Conservation (phyloP, 2,113 vertebrate species). For the Daphoenositta chrysoptera region DNA sequence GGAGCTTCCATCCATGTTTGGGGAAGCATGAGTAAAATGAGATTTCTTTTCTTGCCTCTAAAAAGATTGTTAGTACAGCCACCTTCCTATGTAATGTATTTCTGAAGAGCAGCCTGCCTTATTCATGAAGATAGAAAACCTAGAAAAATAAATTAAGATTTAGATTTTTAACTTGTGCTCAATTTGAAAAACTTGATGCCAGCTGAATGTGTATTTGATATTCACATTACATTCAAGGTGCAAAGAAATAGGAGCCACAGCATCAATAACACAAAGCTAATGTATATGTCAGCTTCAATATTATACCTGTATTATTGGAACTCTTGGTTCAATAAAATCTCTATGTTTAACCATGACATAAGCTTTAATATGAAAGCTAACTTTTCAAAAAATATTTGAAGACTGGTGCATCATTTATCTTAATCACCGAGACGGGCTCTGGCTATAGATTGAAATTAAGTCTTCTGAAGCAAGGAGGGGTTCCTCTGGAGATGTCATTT, state of each 20-base stretch:
- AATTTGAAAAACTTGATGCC: neutral
- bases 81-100: neutral
- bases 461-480: neutral
- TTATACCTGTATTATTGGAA: neutral
- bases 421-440: neutral
- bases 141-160: slow-evolving; percentile 39
- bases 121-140: slow-evolving; percentile 4
- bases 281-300: slow-evolving; percentile 33
- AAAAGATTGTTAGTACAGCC: neutral
- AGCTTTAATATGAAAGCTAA: neutral
- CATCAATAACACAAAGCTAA: slow-evolving; percentile 51
- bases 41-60: neutral
- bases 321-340: slow-evolving; percentile 33
- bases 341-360: neutral
- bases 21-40: neutral
- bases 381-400: neutral
- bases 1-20: neutral
- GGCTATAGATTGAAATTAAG: neutral
- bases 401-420: neutral
- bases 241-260: slow-evolving; percentile 45
- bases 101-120: slow-evolving; percentile 13
- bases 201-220: slow-evolving; percentile 25
- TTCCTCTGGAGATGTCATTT: neutral
- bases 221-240: neutral
- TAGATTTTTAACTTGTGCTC: slow-evolving; percentile 27